These are phyloP conservation scores for Hemibagrus wyckioides DNA, from an alignment of 2,113 vertebrate species.

Conservation along the genomic window DNA sequence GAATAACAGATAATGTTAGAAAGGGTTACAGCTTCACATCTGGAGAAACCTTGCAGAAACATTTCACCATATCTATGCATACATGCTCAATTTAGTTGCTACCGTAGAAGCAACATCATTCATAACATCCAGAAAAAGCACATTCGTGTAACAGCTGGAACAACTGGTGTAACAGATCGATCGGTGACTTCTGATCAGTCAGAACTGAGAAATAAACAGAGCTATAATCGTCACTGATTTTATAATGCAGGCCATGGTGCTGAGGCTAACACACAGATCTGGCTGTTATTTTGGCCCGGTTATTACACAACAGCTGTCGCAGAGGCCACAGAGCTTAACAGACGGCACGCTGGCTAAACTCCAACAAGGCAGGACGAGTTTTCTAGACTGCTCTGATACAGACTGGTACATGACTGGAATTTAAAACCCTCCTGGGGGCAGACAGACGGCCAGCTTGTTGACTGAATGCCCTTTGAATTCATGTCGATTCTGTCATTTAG, in stretches of 20 bases:
- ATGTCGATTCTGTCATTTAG: background rate
- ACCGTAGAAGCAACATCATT: background rate
- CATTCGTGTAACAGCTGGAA: background rate
- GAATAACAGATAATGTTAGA: background rate
- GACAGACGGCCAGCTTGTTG: background rate
- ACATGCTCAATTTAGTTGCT: background rate
- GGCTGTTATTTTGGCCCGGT: background rate
- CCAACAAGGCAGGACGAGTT: background rate
- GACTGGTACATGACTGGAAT: background rate
- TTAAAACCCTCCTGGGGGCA: background rate
- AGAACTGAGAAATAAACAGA: background rate
- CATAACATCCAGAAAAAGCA: background rate
- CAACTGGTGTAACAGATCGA: background rate
- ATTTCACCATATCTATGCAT: background rate
- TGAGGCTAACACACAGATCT: background rate
- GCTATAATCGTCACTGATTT: background rate
- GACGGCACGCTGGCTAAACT: background rate
- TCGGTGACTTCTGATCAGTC: background rate
- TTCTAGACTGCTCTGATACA: background rate
- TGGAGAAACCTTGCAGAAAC: background rate
- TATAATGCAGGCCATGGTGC: background rate
- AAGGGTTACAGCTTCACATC: background rate
- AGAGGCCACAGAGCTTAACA: background rate
- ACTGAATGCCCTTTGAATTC: background rate
- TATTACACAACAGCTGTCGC: background rate